Evolutionary conservation across 2,797 vertebrate species (phyloP).

Genomic region (Danio kyathit): DNA sequence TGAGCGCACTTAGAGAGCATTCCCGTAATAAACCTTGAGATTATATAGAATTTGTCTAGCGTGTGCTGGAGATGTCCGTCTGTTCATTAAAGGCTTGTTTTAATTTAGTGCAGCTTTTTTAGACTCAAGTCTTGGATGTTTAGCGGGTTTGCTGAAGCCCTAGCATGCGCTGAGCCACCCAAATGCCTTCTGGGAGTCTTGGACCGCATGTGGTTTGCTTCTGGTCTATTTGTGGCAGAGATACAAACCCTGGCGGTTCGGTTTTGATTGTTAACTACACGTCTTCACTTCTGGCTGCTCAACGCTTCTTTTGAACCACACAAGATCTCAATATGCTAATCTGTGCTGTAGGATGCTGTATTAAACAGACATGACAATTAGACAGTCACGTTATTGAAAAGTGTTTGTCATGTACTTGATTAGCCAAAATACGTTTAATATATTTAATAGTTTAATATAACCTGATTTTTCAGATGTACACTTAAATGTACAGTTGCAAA

Average conservation of each 20-base stretch:
- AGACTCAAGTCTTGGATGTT: too few species aligned
- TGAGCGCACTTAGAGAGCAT: not conserved
- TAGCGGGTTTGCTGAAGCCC: not conserved
- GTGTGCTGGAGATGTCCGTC: too few species aligned
- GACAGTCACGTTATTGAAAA: too few species aligned
- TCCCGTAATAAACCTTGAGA: not conserved
- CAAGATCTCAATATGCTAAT: not conserved
- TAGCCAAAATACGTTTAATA: too few species aligned
- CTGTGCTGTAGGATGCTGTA: not conserved
- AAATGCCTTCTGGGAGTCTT: not conserved
- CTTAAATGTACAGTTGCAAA: too few species aligned
- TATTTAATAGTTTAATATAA: too few species aligned
- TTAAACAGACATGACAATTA: not conserved
- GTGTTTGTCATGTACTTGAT: too few species aligned
- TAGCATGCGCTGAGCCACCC: not conserved
- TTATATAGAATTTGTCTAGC: not conserved
- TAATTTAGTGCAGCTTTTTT: not conserved
- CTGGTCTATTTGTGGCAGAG: constrained; percentile 22
- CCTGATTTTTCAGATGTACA: too few species aligned
- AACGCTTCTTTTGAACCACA: not conserved
- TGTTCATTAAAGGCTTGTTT: not conserved
- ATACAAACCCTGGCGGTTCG: constrained; percentile 12
- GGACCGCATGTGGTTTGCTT: not conserved
- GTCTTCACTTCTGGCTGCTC: not conserved
- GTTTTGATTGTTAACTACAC: not conserved